These are phyloP conservation scores for Bovichtus variegatus DNA, from an alignment of 2,797 vertebrate genomes.

Conservation along the genomic window DNA sequence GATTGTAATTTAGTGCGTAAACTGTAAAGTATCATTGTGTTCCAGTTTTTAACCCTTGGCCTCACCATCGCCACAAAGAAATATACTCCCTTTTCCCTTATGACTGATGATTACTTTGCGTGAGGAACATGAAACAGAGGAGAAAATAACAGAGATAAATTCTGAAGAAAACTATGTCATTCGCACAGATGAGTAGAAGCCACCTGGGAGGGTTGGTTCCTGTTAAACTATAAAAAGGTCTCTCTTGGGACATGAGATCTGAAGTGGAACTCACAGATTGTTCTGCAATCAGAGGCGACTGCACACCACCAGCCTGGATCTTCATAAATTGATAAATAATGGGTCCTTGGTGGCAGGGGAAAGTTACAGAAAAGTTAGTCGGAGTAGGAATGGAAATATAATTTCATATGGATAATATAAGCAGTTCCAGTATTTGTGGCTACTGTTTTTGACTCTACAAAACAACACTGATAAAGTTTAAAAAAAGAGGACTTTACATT, in stretches of 20 bases:
- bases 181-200: slow-evolving; percentile 74
- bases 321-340: slow-evolving; percentile 76
- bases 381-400: slow-evolving; percentile 17
- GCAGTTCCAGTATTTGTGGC: neutral
- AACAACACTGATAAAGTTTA: neutral
- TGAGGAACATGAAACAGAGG: slow-evolving; percentile 61
- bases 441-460: neutral
- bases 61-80: slow-evolving; percentile 18
- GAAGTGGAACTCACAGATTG: slow-evolving; percentile 80
- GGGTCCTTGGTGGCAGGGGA: slow-evolving; percentile 59
- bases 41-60: slow-evolving; percentile 66
- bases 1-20: slow-evolving; percentile 37
- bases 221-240: slow-evolving; percentile 82
- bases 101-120: slow-evolving; percentile 59
- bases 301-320: slow-evolving; percentile 70
- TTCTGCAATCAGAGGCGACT: slow-evolving; percentile 76
- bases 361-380: slow-evolving; percentile 71
- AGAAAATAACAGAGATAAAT: slow-evolving; percentile 73
- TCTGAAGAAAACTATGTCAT: slow-evolving; percentile 80
- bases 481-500: neutral
- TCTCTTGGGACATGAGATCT: slow-evolving; percentile 79
- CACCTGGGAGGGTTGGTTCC: slow-evolving; percentile 82
- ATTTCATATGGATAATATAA: slow-evolving; percentile 13
- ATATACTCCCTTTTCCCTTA: slow-evolving; percentile 21
- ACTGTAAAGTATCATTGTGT: slow-evolving; percentile 39